Conservation (phyloP, 2,113 vertebrate species). For the Nothoprocta pentlandii region DNA sequence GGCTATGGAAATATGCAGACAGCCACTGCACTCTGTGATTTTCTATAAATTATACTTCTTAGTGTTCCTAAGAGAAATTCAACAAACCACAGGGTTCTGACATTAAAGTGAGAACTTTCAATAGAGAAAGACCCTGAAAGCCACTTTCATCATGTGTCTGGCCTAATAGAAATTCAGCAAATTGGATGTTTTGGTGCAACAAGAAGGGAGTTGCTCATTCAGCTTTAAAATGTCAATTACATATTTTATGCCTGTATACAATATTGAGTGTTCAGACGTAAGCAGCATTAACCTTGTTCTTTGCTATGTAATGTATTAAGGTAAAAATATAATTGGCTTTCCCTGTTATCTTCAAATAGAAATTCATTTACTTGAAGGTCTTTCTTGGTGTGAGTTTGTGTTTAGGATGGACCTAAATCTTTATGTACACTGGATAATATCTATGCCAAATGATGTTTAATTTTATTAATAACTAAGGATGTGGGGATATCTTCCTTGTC, state of each 20-base stretch:
- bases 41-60: background rate
- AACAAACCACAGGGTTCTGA: background rate
- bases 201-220: background rate
- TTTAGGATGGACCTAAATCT: background rate
- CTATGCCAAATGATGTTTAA: background rate
- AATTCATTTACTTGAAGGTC: background rate
- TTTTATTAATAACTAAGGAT: rapidly evolving
- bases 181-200: background rate
- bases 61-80: background rate
- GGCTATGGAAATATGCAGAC: background rate
- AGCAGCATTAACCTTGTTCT: background rate
- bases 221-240: background rate
- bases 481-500: background rate
- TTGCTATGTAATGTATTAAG: background rate
- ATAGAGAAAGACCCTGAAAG: background rate
- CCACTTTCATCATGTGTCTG: background rate
- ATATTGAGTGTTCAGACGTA: background rate
- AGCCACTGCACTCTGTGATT: background rate
- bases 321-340: background rate
- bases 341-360: background rate
- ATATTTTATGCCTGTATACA: background rate
- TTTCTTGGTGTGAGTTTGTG: background rate
- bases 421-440: too few relatives aligned
- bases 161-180: background rate
- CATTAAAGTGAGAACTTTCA: background rate